Base-by-base conservation (phyloP, 2,113 vertebrate genomes). In the Alethe diademata region DNA sequence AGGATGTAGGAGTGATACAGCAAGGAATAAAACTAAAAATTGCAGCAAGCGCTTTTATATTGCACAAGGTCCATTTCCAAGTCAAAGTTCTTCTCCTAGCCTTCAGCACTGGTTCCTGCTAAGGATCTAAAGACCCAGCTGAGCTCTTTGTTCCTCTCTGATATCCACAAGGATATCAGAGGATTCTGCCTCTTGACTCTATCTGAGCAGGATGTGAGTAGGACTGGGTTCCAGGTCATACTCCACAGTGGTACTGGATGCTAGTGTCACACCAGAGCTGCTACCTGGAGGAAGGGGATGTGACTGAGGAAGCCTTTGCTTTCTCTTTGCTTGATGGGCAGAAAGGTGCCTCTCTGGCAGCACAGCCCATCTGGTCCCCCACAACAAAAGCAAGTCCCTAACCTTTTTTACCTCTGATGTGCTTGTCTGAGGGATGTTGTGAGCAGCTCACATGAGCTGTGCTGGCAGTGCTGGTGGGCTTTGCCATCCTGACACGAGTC, bases 401-500 rank as follows among this genome's bases (percentile, higher is more conserved):
- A 8, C 19, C 40, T n/a, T 25, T 25, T 86, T 42, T 19, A 15
- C 12, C 40, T 57, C 28, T 5, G 5, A 18, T 62, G 20, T 36
- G 3, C 2, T 1, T 28, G 20, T 58, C 60, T 2, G 2, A 35
- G 42, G 6, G n/a, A 3, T 35, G 11, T 19, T 70, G 57, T 73
- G 53, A 50, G 24, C 19, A 6, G 23, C 8, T 80, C 0, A 0
- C 25, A 0, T 0, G 19, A 87, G 50, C 14, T 19, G n/a, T 57
- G 40, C 54, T 85, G 66, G 17, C 64, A 78, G 1, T 81, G 64
- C 24, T 14, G 45, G 6, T 76, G 67, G 29, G 51, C 70, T 86
- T 45, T 88, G 62, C 70, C 19, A 2, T 6, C 3, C 69, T 87
- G 80, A 81, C 4, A 0, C 5, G 2, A 17, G 25, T 16, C 35